Evolutionary conservation across 2,888 invertebrate species (phyloP), one percentile per base, ranked within the genome.

Genomic region (Glaucopsyche alexis): DNA sequence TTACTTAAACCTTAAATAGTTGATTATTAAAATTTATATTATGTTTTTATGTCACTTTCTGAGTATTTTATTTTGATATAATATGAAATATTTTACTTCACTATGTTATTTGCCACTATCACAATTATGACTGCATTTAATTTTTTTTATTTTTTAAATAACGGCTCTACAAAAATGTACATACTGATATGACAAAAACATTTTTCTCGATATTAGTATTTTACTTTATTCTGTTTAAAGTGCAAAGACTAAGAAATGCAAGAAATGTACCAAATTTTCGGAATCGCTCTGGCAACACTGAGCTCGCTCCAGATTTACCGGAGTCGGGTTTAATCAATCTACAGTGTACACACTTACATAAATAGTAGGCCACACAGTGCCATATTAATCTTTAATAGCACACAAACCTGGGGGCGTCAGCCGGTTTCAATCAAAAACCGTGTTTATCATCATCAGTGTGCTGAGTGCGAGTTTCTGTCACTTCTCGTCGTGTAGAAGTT

Each of bases 321-420:
- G 67, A 67, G 67, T 42, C 67, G 11, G 42, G 67, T 42, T 67
- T 67, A 67, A 67, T 67, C 67, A 67, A 67, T 67, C 67, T 45
- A 42, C 67, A 45, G 42, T 42, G 67, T 67, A 67, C 67, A 67
- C 67, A 45, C 67, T 67, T 67, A 42, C 67, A 67, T 67, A 67
- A 67, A 67, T 67, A 67, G 45, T 67, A 45, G 67, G 45, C 67
- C 67, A 45, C 45, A 42, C 67, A 42, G 42, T 45, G 42, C 45
- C 11, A 45, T 67, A 67, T 67, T 42, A 67, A 67, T 60, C 60
- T 60, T 60, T 60, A 60, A 60, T 60, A 60, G 29, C 60, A 38
- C 55, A 55, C 60, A 60, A 60, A 60, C 60, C 60, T 60, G 60
- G 38, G 60, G 60, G 60, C 60, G 60, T 60, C 60, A 60, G 60